Base-by-base conservation (phyloP, 2,797 vertebrate species). In the Hirundo rustica region DNA sequence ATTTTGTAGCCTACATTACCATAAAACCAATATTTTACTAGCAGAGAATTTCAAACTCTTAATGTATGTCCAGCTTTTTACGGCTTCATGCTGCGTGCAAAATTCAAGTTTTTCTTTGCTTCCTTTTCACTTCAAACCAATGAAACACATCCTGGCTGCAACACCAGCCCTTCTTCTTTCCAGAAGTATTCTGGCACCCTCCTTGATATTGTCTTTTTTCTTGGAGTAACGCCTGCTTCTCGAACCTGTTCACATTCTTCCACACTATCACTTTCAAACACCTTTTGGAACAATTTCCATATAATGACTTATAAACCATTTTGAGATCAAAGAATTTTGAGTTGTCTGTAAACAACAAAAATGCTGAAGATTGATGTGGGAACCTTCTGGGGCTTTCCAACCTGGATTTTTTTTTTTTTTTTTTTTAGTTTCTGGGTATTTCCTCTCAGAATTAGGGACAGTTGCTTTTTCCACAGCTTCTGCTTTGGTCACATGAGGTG, bases 311-410 rank as follows among this genome's bases (percentile, higher is more conserved):
- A 74, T 1, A 7, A 96, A 57, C 17, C 22, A 29, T 83, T 87
- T 47, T 51, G 22, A 67, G 25, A 65, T 27, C 25, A 78, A 72
- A 88, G 66, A 73, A 17, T 54, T 73, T 29, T 36, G 58, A 89
- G 25, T 2, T 81, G 40, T 23, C 54, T n/a, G 30, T 78, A 83
- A 92, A 73, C 44, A 89, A 61, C 13, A 78, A 94, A 88, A 87
- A 57, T 10, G 15, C 29, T 76, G 34, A 89, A 79, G 34, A 38
- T 53, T 74, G 42, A 55, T 12, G 6, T 36, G 21, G 72, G 29
- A 94, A 95, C 80, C 42, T 55, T 79, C 88, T 1, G 55, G 82
- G 93, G 77, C 42, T 96, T 96, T 96, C 91, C 95, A 81, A 36
- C 17, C 11, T 51, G 58, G 22, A 40, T 36, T 86, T 93, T 89